Evolutionary conservation across 37 sponge, comb jelly and placozoan species (phyloP), one percentile per base, ranked within the genome.

Genomic region (Dysidea cf. avara): DNA sequence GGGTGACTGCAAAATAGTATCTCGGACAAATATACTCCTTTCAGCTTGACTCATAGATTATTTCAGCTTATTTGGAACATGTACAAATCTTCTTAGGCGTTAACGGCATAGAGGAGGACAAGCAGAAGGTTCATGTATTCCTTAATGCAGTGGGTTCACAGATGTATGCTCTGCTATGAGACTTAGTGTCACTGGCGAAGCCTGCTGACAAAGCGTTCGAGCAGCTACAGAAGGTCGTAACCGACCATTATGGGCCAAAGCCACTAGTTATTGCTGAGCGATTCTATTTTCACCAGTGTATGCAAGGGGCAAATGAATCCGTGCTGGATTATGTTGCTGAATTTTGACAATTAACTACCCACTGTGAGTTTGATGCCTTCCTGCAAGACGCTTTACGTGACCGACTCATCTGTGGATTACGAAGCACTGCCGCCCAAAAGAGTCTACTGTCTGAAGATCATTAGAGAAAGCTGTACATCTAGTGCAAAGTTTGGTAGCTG

Each of bases 251-350:
- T 51, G 37, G 9, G 43, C 71, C 71, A 12, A 69, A n/a, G 7
- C 71, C 71, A n/a, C n/a, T 69, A 20, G 24, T 29, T 20, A 69
- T 69, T 7, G 54, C 71, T 28, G 71, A 53, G 30, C 51, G 53
- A 51, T 51, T 53, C 13, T 24, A 29, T 7, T 69, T 69, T 51
- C 24, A 69, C 13, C 37, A 40, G 9, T 7, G 71, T 18, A 11
- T 9, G 6, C 71, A 69, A 28, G 51, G 53, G 24, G 58, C 26
- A 6, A n/a, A 28, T 25, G 71, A 69, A 69, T 53, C 21, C 7
- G 71, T 51, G 52, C 20, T 51, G 25, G 71, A 69, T 12, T 69
- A 48, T 58, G 37, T 69, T 22, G 71, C 71, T 25, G 43, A 36
- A 58, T 58, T 69, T 49, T 7, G 54, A 28, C 48, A 14, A 20